Base-by-base conservation (phyloP, 2,888 invertebrate species). In the Ypsolopha sequella region DNA sequence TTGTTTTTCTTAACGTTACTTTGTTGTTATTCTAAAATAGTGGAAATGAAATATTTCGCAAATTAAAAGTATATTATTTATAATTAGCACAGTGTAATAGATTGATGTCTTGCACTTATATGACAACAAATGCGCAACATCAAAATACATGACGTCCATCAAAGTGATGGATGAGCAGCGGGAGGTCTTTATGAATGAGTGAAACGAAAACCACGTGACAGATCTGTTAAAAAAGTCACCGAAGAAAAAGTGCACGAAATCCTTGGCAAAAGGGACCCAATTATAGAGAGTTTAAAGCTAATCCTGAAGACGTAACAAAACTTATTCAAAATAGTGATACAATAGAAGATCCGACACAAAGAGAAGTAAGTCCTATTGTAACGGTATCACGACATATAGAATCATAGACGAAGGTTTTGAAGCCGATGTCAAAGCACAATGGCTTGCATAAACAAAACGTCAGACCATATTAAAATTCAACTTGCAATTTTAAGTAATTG, bases 201-300 rank as follows among this genome's bases (percentile, higher is more conserved):
- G 48, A 10, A 45, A 10, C 48, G 33, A 14, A 38, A 39, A 48
- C 48, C 48, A 14, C 48, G 48, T 39, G 41, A 41, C 50, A 39
- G 52, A 45, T 43, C 51, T 45, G 41, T 50, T 13, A 54, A 46
- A 49, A 63, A 58, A 57, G 61, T 60, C 36, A 48, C 52, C 56
- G 58, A 58, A 57, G 52, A 51, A 43, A 53, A 54, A 56, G 54
- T 49, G 48, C 50, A 52, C 54, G 52, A 58, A 58, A 57, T 56
- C 52, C 54, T 48, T 56, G 57, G 62, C 67, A 64, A 64, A 61
- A 64, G 67, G 70, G 65, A 61, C 53, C 74, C 76, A 79, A 82
- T 82, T 80, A 80, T 76, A 77, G 64, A 61, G 66, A 69, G 72
- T 72, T 81, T 80, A 73, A 62, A 70, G 67, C 60, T 58, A 74